Evolutionary conservation across 1,140 invertebrate genomes (phyloP), one percentile per base, ranked within the genome.

Genomic region (Drosophila nikananu): DNA sequence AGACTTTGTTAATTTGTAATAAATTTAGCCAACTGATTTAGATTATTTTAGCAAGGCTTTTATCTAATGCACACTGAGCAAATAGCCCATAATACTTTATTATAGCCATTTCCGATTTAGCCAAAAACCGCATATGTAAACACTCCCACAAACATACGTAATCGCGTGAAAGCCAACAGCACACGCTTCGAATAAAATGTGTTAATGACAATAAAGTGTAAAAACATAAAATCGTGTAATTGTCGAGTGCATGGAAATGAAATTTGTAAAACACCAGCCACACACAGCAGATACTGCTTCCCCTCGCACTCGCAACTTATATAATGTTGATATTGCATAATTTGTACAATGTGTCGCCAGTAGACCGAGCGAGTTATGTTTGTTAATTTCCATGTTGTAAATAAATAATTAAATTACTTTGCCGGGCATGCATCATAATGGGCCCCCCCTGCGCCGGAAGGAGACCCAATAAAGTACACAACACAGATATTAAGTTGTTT

Each of bases 371-470:
- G 51, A 19, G 51, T 64, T 58, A 64, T 72, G 77, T 79, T 80
- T 80, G 73, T 80, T 80, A 84, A 77, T 77, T 77, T 83, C 51
- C 82, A 68, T 84, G 72, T 80, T 80, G 77, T 84, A 80, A 80
- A 76, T 84, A 80, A 83, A 80, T 83, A 60, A 84, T 80, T 55
- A 83, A 83, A 80, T 80, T 84, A 77, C 81, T 77, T 80, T 72
- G 54, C 70, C 65, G 35, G 39, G 23, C 39, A 60, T 71, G 41
- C 49, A 74, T 73, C 59, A 62, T 62, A 59, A 49, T 44, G 51
- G 71, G 54, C 23, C 21, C 9, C 12, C 17, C 37, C 42, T 27
- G 58, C 52, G 57, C 81, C 60, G 78, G 72, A 74, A 70, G 51
- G 59, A 63, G 54, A 37, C 59, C 55, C 59, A 60, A 71, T 72